Evolutionary conservation across 2,888 invertebrate genomes (phyloP).

Genomic region (Drymonia ruficornis): DNA sequence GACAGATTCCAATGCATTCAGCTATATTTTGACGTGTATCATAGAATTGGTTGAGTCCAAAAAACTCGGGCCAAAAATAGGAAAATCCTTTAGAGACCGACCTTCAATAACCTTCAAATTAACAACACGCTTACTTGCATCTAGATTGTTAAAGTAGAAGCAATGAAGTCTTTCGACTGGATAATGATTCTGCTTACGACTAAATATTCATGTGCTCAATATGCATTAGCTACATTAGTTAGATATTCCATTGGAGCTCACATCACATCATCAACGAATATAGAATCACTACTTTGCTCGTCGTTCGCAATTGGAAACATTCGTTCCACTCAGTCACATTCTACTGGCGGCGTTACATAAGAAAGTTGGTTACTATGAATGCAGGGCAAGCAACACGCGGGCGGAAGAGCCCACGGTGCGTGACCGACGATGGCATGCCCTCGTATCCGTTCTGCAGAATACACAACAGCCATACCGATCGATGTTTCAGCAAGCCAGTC

Average conservation of each 20-base stretch:
- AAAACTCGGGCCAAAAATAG: neutral
- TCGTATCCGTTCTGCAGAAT: slow-evolving; percentile 49
- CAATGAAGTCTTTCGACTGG: neutral
- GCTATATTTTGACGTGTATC: slow-evolving; percentile 30
- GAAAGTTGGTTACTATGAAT: slow-evolving; percentile 49
- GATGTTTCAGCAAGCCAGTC: slow-evolving; percentile 13
- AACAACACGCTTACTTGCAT: neutral
- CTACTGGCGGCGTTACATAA: slow-evolving; percentile 20
- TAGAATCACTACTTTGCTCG: slow-evolving; percentile 20
- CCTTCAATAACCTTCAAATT: neutral
- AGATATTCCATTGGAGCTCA: slow-evolving; percentile 20
- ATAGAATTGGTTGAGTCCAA: slow-evolving; percentile 19
- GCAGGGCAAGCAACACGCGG: slow-evolving; percentile 61
- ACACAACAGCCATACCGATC: slow-evolving; percentile 53
- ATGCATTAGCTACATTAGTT: neutral
- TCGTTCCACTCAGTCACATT: slow-evolving; percentile 14
- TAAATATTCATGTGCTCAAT: neutral
- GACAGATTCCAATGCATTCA: slow-evolving; percentile 55
- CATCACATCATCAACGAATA: slow-evolving; percentile 24
- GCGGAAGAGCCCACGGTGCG: slow-evolving; percentile 61
- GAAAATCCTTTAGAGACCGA: neutral
- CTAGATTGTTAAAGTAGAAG: neutral
- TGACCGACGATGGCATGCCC: slow-evolving; percentile 59
- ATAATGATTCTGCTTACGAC: neutral
- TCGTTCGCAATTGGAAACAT: slow-evolving; percentile 21